Evolutionary conservation across 2,888 invertebrate genomes (phyloP), one percentile per base, ranked within the genome.

Genomic region (Idaea biselata): DNA sequence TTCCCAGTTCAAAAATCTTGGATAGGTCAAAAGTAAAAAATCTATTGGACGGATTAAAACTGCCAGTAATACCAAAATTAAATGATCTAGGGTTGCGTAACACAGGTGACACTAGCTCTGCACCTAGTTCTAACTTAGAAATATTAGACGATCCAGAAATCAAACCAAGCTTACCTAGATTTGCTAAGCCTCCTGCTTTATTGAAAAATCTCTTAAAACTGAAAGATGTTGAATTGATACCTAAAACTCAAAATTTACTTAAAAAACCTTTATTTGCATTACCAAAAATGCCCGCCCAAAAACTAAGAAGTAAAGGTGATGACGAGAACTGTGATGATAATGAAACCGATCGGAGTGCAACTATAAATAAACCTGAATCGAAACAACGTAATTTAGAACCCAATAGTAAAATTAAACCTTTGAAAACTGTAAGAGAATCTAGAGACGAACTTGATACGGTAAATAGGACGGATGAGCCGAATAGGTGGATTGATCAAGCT

Each of bases 181-280:
- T 64, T 0, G 58, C 62, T 17, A 68, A 68, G n/a, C 56, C 58
- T 55, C 77, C 79, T 5, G 56, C 73, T 5, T 64, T 66, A 55
- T 58, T 84, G 16, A 79, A 77, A 68, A 80, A 81, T 61, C 69
- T 84, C 55, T 64, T 83, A 2, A 86, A 87, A 58, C 70, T 87
- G 58, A 82, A 74, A 70, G 86, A 87, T 53, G 82, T 85, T 7
- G 79, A 80, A 53, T 64, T 79, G 0, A 59, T 79, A 17, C 66
- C 66, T 55, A 68, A 65, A 65, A 62, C 56, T 44, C 64, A 53
- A 18, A 61, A 18, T 55, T 53, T 32, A 66, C 18, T 56, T 65
- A 8, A 67, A 61, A 18, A 5, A 44, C 14, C 44, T 44, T 44
- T 44, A 1, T 14, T 44, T 1, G 44, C 8, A 11, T 44, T 44